A percentile compares a stretch with the other conserved stretches of the same genome.
These are phyloP conservation scores for Electrona antarctica DNA, from an alignment of 2,113 vertebrate genomes.

Conservation along the genomic window DNA sequence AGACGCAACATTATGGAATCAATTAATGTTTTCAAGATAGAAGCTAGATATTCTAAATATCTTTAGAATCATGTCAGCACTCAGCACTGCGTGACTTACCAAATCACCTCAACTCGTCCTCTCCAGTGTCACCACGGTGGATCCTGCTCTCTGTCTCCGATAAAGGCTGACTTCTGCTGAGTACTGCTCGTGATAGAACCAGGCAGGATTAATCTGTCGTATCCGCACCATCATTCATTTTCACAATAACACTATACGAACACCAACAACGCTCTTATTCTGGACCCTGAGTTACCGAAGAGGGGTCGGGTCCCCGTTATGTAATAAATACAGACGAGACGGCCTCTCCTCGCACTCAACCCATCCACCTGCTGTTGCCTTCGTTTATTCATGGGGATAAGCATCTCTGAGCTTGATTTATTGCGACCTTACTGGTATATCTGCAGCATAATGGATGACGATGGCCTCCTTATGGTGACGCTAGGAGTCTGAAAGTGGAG, in stretches of 20 bases:
- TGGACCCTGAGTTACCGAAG: slow-evolving; percentile 42
- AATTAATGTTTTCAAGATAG: no score
- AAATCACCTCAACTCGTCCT: slow-evolving; percentile 10
- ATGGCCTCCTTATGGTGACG: slow-evolving; percentile 21
- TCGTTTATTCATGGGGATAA: slow-evolving; percentile 63
- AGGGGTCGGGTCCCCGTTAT: slow-evolving; percentile 54
- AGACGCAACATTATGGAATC: no score
- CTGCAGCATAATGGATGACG: slow-evolving; percentile 54
- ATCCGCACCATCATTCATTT: slow-evolving; percentile 33
- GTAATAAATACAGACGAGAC: slow-evolving; percentile 55
- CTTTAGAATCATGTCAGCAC: background rate
- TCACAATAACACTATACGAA: background rate
- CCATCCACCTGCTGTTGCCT: slow-evolving; percentile 53
- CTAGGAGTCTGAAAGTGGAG: slow-evolving; percentile 37
- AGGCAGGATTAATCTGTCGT: slow-evolving; percentile 15
- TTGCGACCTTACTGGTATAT: slow-evolving; percentile 51
- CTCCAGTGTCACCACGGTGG: slow-evolving; percentile 2
- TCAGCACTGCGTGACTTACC: background rate
- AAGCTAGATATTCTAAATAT: background rate
- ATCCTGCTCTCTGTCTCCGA: slow-evolving; percentile 14
- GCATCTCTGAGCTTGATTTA: slow-evolving; percentile 68
- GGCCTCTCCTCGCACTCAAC: slow-evolving; percentile 50
- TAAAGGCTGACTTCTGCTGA: slow-evolving; percentile 6
- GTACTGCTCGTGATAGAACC: background rate
- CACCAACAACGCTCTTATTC: background rate